phyloP scores from a whole-genome alignment of 2,113 vertebrate species.

The Pycnonotus jocosus region DNA sequence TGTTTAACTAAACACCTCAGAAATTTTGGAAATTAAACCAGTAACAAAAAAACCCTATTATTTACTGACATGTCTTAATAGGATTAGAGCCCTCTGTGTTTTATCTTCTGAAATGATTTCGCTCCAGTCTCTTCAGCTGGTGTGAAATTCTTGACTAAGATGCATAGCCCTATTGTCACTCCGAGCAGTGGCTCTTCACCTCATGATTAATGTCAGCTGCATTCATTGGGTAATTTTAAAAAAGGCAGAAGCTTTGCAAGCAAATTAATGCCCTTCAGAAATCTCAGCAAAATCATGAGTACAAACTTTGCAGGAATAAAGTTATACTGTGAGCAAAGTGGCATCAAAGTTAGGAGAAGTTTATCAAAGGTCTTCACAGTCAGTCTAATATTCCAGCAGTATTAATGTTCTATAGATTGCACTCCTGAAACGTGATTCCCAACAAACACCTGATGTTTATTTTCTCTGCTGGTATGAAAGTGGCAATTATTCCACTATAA shows the following conservation, averaged over 20 bases:
- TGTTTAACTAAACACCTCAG: slow-evolving; percentile 1
- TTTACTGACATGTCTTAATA: slow-evolving; percentile 44
- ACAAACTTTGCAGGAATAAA: background rate
- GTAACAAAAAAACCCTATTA: slow-evolving; percentile 8
- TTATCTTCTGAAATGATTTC: slow-evolving; percentile 27
- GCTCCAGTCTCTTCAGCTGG: background rate
- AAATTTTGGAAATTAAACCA: slow-evolving; percentile 22
- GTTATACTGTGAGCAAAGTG: background rate
- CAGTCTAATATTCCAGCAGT: background rate
- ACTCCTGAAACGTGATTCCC: background rate
- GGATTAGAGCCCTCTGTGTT: slow-evolving; percentile 31
- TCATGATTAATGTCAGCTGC: slow-evolving; percentile 28
- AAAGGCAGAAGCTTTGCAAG: background rate
- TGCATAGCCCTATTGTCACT: background rate
- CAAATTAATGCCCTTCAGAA: background rate
- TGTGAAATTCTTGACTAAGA: slow-evolving; percentile 31
- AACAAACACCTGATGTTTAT: background rate
- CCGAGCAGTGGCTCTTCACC: background rate
- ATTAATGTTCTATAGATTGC: background rate
- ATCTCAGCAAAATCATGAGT: background rate
- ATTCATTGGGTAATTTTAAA: background rate
- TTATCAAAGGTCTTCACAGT: background rate
- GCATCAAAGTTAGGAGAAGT: background rate
- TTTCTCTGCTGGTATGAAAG: background rate
- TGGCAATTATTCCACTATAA: background rate